Base-by-base conservation (phyloP, 2,113 vertebrate genomes). In the Emydura subglobosa region DNA sequence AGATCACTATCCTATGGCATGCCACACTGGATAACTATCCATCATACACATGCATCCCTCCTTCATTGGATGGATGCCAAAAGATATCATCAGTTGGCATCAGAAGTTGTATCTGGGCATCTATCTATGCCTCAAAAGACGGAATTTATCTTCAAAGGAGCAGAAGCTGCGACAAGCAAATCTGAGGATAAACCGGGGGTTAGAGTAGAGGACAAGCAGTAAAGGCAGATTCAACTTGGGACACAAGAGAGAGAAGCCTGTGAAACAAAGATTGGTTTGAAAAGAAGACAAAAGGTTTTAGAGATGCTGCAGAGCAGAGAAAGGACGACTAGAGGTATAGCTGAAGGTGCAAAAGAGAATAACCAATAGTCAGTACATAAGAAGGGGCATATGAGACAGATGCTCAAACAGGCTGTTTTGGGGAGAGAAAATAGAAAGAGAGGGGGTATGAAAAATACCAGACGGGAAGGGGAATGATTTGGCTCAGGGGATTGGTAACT, bases 141-240 rank as follows among this genome's bases (percentile, higher is more conserved):
- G 82, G 42, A 86, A 74, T 39, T 16, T 49, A 65, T 83, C 59
- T 81, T n/a, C 29, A 50, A 85, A 89, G 89, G 25, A 76, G 27
- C 54, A 89, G 39, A 90, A 76, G 5, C 78, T 47, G 49, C 39
- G 86, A 84, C 53, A 6, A 42, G 74, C 47, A 82, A 61, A 80
- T 61, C 34, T 84, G 61, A 87, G 91, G 39, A 84, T 68, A 88
- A 89, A 87, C 39, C 57, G 57, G 16, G 79, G 12, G 6, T 50
- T 91, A 47, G 74, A 95, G 76, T 51, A 83, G 85, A 93, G 89
- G 61, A 55, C 80, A 82, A 80, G 92, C 83, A 51, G 85, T 10
- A 89, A 95, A 95, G 80, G 42, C 85, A 72, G 34, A 72, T 49
- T 81, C 74, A 94, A 95, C 27, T 47, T 83, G 91, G 85, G 85